These are phyloP conservation scores for Microcebus tavaratra DNA, from an alignment of 2,113 vertebrate species.

Conservation along the genomic window DNA sequence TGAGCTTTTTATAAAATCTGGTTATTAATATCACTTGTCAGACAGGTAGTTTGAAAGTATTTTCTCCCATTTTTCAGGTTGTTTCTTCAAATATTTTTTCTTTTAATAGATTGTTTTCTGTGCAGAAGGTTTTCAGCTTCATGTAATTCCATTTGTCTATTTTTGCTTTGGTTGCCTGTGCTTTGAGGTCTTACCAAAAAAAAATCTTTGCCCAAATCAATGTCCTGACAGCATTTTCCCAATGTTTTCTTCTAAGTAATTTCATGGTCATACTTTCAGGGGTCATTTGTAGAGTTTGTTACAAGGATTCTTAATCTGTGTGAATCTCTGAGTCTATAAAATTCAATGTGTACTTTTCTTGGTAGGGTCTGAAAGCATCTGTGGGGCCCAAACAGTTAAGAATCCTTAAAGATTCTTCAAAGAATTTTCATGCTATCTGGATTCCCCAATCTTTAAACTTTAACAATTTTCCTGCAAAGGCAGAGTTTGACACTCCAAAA, in stretches of 20 bases:
- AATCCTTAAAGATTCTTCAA: constrained; percentile 18
- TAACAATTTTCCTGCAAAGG: not conserved
- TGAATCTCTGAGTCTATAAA: not conserved
- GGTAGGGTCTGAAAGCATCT: not conserved
- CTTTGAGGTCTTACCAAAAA: not conserved
- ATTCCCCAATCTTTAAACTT: not conserved
- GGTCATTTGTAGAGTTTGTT: not conserved
- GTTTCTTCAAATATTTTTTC: too few relatives aligned
- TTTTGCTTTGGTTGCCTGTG: not conserved
- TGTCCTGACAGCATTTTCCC: not conserved
- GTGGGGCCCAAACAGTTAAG: not conserved
- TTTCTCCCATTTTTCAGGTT: not conserved
- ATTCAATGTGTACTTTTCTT: not conserved
- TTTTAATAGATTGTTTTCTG: not conserved
- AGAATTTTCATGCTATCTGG: not conserved
- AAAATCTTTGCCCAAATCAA: not conserved
- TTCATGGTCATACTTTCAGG: not conserved
- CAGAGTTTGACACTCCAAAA: not conserved
- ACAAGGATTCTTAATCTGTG: not conserved
- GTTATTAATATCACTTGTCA: not conserved
- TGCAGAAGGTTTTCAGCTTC: not conserved
- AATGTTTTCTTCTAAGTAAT: not conserved
- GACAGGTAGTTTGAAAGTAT: not conserved
- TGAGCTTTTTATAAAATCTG: not conserved
- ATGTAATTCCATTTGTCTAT: not conserved